Evolutionary conservation across 1,140 invertebrate genomes (phyloP), one percentile per base, ranked within the genome.

Genomic region (Anagrus nilaparvatae): DNA sequence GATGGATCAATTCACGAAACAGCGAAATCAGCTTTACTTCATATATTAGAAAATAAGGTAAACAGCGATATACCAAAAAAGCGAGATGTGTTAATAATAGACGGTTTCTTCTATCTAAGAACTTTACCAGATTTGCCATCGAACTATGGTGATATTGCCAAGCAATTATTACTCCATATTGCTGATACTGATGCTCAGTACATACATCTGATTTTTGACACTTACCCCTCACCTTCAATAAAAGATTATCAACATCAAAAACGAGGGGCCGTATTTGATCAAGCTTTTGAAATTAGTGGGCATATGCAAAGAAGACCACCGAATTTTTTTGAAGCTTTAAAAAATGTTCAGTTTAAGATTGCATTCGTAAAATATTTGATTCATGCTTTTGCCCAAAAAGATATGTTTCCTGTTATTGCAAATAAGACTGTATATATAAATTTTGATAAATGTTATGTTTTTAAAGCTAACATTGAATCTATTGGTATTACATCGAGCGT

Each of bases 291-390:
- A n/a, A 51, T 53, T 29, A 40, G 13, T 30, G 46, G 46, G 1
- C 39, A 42, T 7, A 44, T 44, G 12, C 27, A 48, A 49, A 13
- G 20, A 38, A 16, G 51, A 5, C 37, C 44, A 34, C 5, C 43
- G n/a, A 34, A 53, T 46, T 53, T 53, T 34, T 13, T 7, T 4
- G 42, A 28, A 20, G 49, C 53, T 40, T 43, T 52, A 17, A 47
- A 48, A 52, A 61, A 58, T 43, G 45, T 48, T 4, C 14, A 55
- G 16, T 58, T 55, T 40, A 57, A 50, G 48, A 27, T 43, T 27
- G 52, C 50, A 12, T 40, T 59, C n/a, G 44, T 58, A 2, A 16
- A 54, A 19, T 58, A 59, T 52, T 40, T 58, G 16, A 47, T 51
- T 43, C 17, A 47, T 7, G 44, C 56, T 32, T 59, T 54, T 51